Base-by-base conservation (phyloP, 1,140 invertebrate genomes). In the Dendroctonus valens region DNA sequence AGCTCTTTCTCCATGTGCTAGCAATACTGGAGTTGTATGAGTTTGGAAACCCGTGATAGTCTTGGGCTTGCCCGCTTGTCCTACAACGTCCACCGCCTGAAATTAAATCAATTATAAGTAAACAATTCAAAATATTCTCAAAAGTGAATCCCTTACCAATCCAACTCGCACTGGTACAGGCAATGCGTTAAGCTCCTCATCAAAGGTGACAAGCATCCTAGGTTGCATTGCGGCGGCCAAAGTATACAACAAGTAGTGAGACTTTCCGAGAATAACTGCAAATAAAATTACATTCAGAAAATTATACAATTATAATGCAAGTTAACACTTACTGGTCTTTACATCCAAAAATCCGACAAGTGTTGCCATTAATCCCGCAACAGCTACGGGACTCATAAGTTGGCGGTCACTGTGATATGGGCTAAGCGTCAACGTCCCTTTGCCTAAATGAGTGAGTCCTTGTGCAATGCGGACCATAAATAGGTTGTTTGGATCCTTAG, bases 41-140 rank as follows among this genome's bases (percentile, higher is more conserved):
- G 98, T 99, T 80, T 99, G 98, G 75, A 99, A 99, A 26, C 98
- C 98, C 15, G 98, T 99, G 55, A 99, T 99, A 0, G 97, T 99
- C 82, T 99, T 99, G 0, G 97, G 98, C 75, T 98, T 98, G 41
- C 98, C 98, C 6, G 98, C 98, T 82, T 99, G 98, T 6, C 97
- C 98, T 15, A 99, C 98, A 6, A 98, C 95, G 84, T 99, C 97
- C 0, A 99, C 96, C 53, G 97, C 97, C 87, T 93, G 81, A 15
- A 80, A 69, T 41, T 12, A 15, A 1, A 11, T 52, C n/a, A 7
- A 14, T 37, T 37, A 15, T 14, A 26, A 15, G 6, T 52, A 12
- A 52, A 52, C 12, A 41, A 39, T 54, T 8, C 12, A 65, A 12
- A 42, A 6, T 5, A 52, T 49, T 59, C 12, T 5, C 26, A n/a